Conservation (phyloP, 2,888 invertebrate species). For the Pemphredon lugubris region DNA sequence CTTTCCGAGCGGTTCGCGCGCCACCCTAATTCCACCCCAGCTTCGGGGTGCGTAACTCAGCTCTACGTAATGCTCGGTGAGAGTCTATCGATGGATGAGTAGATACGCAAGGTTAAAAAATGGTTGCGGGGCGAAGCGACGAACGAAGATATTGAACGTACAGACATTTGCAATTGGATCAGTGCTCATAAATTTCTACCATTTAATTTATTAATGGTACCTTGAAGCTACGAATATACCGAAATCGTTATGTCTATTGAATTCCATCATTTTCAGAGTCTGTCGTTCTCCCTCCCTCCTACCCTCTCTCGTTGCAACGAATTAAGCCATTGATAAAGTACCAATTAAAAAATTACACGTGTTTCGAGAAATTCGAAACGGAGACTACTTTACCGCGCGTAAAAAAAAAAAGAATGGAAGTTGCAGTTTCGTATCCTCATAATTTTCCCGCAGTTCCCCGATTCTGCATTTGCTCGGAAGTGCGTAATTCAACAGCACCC, state of each 20-base stretch:
- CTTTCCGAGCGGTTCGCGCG: constrained; percentile 24
- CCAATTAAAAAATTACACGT: neutral
- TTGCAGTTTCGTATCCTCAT: constrained; percentile 6
- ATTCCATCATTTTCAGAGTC: too few relatives aligned
- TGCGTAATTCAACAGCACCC: constrained; percentile 26
- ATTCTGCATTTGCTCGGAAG: constrained; percentile 14
- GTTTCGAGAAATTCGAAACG: neutral
- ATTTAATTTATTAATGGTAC: too few relatives aligned
- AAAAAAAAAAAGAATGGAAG: neutral
- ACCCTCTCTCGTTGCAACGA: neutral
- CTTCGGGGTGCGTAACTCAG: constrained; percentile 76
- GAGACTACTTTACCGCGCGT: neutral
- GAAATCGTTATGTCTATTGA: too few relatives aligned
- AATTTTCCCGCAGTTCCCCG: constrained; percentile 26
- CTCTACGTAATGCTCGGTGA: constrained; percentile 69
- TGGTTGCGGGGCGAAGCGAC: constrained; percentile 14
- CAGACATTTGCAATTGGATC: constrained; percentile 15
- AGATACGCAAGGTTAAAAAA: constrained; percentile 1
- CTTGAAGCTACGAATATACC: too few relatives aligned
- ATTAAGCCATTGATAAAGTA: neutral
- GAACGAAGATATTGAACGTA: constrained; percentile 23
- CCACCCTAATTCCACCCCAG: constrained; percentile 42
- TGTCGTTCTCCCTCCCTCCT: too few relatives aligned
- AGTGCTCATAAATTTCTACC: too few relatives aligned
- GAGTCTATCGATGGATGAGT: neutral